Evolutionary conservation across 1,140 invertebrate genomes (phyloP), one percentile per base, ranked within the genome.

Genomic region (Pomacea maculata): DNA sequence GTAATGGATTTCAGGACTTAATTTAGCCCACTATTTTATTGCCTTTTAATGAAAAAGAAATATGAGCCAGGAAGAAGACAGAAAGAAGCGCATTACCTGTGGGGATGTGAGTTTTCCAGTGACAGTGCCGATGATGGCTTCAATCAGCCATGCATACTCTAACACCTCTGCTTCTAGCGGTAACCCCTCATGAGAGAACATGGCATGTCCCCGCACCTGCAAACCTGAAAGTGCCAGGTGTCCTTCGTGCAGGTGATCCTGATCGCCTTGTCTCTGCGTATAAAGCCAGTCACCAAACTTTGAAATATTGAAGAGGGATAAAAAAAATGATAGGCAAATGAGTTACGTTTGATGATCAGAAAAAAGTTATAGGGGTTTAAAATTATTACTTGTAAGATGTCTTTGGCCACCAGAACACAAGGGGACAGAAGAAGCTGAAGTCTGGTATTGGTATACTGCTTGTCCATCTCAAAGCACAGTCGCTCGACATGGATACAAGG

Each of bases 391-490:
- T 85, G 79, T 29, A 87, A 70, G 68, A 79, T 86, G 85, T 92
- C 91, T 72, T 86, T 89, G 45, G 89, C 87, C 72, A 90, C 82
- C 34, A 92, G 79, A n/a, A 91, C 83, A 54, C 96, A 94, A 0
- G 98, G 98, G 82, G 97, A 98, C 0, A 99, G 91, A 0, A 99
- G 91, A 0, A 99, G 91, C 88, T 99, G 98, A 0, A 99, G 92
- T 84, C 95, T 95, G 0, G 97, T 99, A 90, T 98, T 97, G 82
- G 94, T 94, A 88, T 95, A 99, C 14, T 94, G 93, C 90, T 99
- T 99, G 86, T 97, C 96, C 96, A 99, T 97, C 93, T 99, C 98
- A 92, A 99, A 98, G 8, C 96, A 96, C 85, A 99, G 95, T 83
- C 97, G 93, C 92, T 99, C 97, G 19, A 98, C 93, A 71, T 97